Evolutionary conservation across 2,113 vertebrate species (phyloP).

Genomic region (Burhinus bistriatus): DNA sequence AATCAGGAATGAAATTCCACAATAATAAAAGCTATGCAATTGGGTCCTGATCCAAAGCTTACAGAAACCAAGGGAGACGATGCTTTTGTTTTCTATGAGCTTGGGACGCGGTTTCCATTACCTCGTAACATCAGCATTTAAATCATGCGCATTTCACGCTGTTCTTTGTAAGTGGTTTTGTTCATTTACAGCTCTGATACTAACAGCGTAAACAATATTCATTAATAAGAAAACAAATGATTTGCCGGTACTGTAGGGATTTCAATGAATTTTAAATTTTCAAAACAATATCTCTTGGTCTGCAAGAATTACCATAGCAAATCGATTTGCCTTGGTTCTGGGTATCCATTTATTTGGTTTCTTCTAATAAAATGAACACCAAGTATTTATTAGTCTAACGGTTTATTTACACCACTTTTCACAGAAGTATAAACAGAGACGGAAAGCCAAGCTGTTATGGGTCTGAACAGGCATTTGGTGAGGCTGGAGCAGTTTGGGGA

Average conservation of each 20-base stretch:
- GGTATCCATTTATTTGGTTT: neutral
- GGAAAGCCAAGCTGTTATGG: neutral
- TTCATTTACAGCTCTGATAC: neutral
- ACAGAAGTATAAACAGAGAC: neutral
- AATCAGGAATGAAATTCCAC: neutral
- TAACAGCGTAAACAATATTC: neutral
- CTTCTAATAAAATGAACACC: neutral
- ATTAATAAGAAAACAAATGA: neutral
- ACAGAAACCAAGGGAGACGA: neutral
- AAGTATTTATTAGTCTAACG: neutral
- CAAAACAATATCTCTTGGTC: neutral
- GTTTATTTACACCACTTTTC: neutral
- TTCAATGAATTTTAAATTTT: neutral
- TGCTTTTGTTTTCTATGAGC: neutral
- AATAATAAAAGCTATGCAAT: rapidly evolving
- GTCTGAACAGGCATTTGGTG: neutral
- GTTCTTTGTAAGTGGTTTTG: neutral
- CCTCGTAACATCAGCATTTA: neutral
- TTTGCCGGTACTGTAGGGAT: neutral
- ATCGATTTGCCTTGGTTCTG: neutral
- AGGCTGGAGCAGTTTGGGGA: neutral
- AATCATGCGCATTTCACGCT: neutral
- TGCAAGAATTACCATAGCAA: neutral
- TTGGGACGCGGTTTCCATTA: neutral
- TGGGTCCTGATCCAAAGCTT: neutral